Percentiles rank a stretch among this genome's conserved stretches.
phyloP scores from a whole-genome alignment of 1,140 invertebrate genomes.

The Scaptodrosophila lebanonensis region DNA sequence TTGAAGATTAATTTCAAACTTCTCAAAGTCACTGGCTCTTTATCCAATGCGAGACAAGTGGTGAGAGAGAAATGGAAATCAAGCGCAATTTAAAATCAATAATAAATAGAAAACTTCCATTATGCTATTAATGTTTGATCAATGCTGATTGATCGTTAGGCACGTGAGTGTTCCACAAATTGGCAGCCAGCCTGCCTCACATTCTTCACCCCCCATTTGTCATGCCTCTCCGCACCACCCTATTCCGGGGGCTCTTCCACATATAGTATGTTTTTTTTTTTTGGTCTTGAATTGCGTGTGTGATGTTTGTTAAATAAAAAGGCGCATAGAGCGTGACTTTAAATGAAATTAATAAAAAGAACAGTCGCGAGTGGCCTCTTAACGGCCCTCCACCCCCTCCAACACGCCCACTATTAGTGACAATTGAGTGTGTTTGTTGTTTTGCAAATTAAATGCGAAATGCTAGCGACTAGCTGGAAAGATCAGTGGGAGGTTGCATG shows the following conservation, averaged over 20 bases:
- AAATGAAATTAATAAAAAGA: slow-evolving; percentile 39
- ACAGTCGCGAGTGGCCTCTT: slow-evolving; percentile 18
- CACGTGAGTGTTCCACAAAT: slow-evolving; percentile 28
- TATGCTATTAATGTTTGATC: slow-evolving; percentile 36
- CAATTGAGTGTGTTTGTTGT: slow-evolving; percentile 13
- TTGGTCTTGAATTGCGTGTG: too few relatives aligned
- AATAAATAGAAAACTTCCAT: slow-evolving; percentile 37
- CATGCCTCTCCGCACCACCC: neutral
- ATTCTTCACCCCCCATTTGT: neutral
- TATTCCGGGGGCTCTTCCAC: too few relatives aligned
- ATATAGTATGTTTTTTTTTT: too few relatives aligned
- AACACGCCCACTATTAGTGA: neutral
- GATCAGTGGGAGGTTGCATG: too few relatives aligned
- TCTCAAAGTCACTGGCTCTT: too few relatives aligned
- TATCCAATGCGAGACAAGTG: too few relatives aligned
- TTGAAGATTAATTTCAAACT: too few relatives aligned
- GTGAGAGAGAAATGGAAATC: too few relatives aligned
- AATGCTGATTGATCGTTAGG: slow-evolving; percentile 33
- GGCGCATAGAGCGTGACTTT: slow-evolving; percentile 38
- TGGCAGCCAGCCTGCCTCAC: neutral
- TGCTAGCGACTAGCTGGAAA: neutral
- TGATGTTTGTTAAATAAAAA: neutral
- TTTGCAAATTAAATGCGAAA: slow-evolving; percentile 31
- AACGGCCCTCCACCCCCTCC: neutral
- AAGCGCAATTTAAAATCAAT: slow-evolving; percentile 28